Conservation (phyloP, 1,140 invertebrate species). For the Pemphigus obesinymphae region DNA sequence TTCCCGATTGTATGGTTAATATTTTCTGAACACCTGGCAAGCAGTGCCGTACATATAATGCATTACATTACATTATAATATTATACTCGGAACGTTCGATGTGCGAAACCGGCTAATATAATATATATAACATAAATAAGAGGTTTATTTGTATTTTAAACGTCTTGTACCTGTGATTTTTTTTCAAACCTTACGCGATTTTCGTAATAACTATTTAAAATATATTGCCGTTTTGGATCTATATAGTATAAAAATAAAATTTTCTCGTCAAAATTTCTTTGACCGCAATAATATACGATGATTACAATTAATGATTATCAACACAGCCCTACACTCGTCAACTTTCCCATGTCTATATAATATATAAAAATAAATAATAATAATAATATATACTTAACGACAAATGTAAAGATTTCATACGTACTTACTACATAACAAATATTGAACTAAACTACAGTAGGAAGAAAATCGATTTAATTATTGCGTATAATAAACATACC, state of each 20-base stretch:
- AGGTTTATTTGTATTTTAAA: neutral
- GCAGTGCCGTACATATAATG: neutral
- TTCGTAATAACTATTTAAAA: neutral
- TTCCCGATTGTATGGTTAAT: neutral
- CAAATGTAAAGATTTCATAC: neutral
- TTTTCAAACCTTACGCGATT: neutral
- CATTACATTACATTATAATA: neutral
- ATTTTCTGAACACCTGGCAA: slow-evolving; percentile 7
- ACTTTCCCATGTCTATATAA: no score
- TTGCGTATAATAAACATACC: neutral
- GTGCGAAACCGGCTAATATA: neutral
- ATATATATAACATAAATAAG: neutral
- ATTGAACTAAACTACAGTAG: neutral
- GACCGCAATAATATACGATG: no score
- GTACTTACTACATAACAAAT: neutral
- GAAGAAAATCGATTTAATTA: neutral
- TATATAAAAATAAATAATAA: no score
- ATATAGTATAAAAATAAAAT: no score
- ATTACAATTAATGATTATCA: no score
- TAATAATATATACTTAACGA: no score
- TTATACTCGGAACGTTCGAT: neutral
- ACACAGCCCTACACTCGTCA: no score
- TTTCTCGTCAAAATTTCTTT: no score
- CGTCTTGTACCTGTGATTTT: no score
- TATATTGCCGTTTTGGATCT: neutral